Evolutionary conservation across 1,140 invertebrate genomes (phyloP).

Genomic region (Scaptomyza hsui): DNA sequence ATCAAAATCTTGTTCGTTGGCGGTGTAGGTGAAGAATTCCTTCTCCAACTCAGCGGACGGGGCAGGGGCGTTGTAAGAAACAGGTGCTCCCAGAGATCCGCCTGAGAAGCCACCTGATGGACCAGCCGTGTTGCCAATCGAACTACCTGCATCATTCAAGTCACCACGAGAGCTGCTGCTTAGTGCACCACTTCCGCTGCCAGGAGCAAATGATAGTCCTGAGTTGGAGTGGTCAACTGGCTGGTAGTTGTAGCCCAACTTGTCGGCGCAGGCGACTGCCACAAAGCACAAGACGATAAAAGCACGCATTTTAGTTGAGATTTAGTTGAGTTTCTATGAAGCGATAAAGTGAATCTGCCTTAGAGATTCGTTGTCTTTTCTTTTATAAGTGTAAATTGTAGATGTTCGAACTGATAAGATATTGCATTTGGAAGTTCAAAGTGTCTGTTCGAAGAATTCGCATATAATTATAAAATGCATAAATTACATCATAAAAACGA

Average conservation of each 20-base stretch:
- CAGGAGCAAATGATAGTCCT: constrained; percentile 58
- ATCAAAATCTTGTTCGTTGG: constrained; percentile 61
- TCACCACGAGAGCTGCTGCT: too few species aligned
- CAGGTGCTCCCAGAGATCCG: constrained; percentile 24
- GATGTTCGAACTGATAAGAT: constrained; percentile 27
- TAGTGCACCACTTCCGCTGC: too few species aligned
- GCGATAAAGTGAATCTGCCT: constrained; percentile 57
- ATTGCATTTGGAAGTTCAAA: not conserved
- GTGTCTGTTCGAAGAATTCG: constrained; percentile 12
- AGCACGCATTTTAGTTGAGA: constrained; percentile 51
- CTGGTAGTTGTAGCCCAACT: constrained; percentile 74
- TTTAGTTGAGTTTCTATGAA: constrained; percentile 35
- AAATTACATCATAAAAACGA: constrained; percentile 61
- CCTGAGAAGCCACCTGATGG: not conserved
- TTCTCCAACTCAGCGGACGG: constrained; percentile 66
- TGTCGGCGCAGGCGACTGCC: constrained; percentile 64
- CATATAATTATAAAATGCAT: constrained; percentile 61
- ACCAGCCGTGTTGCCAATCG: too few species aligned
- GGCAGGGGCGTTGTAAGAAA: constrained; percentile 54
- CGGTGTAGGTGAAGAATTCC: constrained; percentile 68
- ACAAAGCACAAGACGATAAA: constrained; percentile 62
- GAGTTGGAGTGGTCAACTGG: constrained; percentile 56
- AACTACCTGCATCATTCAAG: too few species aligned
- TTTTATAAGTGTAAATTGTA: constrained; percentile 65
- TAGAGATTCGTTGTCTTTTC: constrained; percentile 7